A percentile compares a stretch with the other conserved stretches of the same genome.
Conservation (phyloP, 2,888 invertebrate genomes). For the Amphipyra tragopoginis region DNA sequence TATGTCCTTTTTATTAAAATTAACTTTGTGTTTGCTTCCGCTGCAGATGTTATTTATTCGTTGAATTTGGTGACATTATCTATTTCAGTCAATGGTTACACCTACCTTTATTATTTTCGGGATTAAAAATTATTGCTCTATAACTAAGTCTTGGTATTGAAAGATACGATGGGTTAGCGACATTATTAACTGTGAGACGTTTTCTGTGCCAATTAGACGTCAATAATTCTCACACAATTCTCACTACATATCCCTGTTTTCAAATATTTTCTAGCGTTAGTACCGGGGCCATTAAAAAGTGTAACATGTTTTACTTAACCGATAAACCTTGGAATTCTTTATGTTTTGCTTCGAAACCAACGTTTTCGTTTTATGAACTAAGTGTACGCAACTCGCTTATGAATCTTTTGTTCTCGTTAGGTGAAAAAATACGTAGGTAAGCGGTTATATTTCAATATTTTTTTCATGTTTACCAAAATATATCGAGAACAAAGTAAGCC, state of each 20-base stretch:
- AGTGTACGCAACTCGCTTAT: slow-evolving; percentile 7
- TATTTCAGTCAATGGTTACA: slow-evolving; percentile 52
- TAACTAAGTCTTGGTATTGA: slow-evolving; percentile 13
- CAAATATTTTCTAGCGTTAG: slow-evolving; percentile 3
- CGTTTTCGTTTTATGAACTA: slow-evolving; percentile 13
- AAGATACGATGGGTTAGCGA: slow-evolving; percentile 6
- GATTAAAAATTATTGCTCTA: slow-evolving; percentile 23
- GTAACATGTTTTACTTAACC: slow-evolving; percentile 13
- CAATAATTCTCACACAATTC: neutral
- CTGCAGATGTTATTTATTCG: slow-evolving; percentile 57
- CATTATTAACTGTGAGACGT: slow-evolving; percentile 7
- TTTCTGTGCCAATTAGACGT: neutral
- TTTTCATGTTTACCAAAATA: neutral
- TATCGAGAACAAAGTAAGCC: too few relatives aligned
- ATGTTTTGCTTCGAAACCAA: slow-evolving; percentile 5
- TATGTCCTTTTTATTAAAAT: slow-evolving; percentile 67
- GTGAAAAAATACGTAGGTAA: neutral
- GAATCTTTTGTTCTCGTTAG: neutral
- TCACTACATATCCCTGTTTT: neutral
- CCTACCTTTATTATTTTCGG: slow-evolving; percentile 21
- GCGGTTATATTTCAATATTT: neutral
- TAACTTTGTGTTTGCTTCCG: slow-evolving; percentile 60
- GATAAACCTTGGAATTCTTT: slow-evolving; percentile 34
- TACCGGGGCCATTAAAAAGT: slow-evolving; percentile 16
- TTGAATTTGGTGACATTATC: slow-evolving; percentile 51